Base-by-base conservation (phyloP, 2,888 invertebrate genomes). In the Drosophila lacicola region DNA sequence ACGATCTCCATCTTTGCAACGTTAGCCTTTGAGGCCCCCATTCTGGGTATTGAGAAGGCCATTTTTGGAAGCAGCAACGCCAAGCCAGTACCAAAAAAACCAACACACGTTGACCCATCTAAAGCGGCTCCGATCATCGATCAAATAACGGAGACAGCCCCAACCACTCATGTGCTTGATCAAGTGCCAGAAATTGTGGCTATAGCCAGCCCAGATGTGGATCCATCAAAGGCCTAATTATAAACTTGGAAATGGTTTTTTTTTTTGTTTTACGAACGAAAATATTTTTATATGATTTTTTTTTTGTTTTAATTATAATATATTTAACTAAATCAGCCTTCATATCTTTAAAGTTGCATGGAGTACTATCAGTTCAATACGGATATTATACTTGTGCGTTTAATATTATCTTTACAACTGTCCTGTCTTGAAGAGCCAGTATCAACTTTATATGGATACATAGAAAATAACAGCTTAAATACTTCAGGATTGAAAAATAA, bases 21-120 rank as follows among this genome's bases (percentile, higher is more conserved):
- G 2, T 75, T 94, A 62, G 91, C 93, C 14, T 93, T 94, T 70
- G 94, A 94, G 80, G 90, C 93, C 0, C 94, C 94, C 4, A 90
- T 93, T 67, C 77, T 93, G 49, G 91, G 92, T 37, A 89, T 94
- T 49, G 93, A 93, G 72, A 93, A 92, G 75, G 88, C 92, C 10
- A 90, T 92, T 34, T 91, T 92, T 37, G 85, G 86, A 14, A 62
- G 63, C 10, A 70, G 78, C 11, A 45, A 45, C 0, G 2, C 58
- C 13, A 85, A 87, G 33, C 75, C 88, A 0, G 65, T 61, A 9
- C 47, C 76, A 17, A 82, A 88, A 13, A 88, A 85, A 45, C 63
- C 57, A 6, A 10, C 45, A 14, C 47, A 76, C 14, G 82, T 42
- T 0, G 78, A 77, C 6, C 17, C 55, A 41, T 51, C 61, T 14